These are phyloP conservation scores for Pseudorectes ferrugineus DNA, from an alignment of 2,113 vertebrate genomes.

Conservation along the genomic window DNA sequence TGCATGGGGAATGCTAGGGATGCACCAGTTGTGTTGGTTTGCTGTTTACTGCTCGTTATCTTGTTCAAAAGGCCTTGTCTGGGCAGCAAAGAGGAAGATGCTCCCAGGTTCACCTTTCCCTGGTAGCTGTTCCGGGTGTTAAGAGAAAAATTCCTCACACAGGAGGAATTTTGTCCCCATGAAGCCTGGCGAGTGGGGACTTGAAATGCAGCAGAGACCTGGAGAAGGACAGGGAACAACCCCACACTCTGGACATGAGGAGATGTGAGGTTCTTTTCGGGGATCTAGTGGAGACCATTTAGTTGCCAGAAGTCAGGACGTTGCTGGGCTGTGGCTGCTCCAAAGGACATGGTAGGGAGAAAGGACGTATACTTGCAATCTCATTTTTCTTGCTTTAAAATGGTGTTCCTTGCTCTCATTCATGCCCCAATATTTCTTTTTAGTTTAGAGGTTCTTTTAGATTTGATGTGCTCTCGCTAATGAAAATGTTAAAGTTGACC, in stretches of 20 bases:
- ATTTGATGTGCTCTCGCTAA: not conserved
- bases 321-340: not conserved
- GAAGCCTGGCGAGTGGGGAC: rapidly evolving
- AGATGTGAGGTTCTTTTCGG: not conserved
- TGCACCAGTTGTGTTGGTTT: not conserved
- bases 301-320: not conserved
- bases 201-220: not conserved
- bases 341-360: not conserved
- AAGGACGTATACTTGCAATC: not conserved
- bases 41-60: not conserved
- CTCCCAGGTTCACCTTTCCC: not conserved
- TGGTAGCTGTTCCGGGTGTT: not conserved
- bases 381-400: not conserved
- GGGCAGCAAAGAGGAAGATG: not conserved
- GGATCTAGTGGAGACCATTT: not conserved
- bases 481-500: not conserved
- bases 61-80: not conserved
- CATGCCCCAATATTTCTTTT: not conserved
- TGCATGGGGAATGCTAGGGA: not conserved
- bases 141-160: not conserved
- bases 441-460: not conserved
- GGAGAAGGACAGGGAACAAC: not conserved
- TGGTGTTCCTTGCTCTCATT: not conserved
- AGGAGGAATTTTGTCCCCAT: not conserved
- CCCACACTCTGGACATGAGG: not conserved